Conservation (phyloP, 2,888 invertebrate genomes). For the Philopedon plagiatum region DNA sequence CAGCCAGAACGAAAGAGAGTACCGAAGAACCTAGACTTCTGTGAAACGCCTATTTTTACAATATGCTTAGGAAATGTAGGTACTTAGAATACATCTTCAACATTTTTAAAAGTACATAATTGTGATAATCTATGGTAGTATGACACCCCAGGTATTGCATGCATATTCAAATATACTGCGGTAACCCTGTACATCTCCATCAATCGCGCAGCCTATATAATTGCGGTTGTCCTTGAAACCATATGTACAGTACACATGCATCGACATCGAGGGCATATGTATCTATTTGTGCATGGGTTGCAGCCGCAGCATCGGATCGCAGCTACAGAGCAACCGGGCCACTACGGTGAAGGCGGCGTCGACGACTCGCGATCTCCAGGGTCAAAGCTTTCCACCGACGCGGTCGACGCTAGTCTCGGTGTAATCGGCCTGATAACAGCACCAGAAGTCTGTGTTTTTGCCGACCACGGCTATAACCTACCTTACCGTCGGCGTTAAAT, state of each 20-base stretch:
- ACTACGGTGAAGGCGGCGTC: constrained; percentile 43
- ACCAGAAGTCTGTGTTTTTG: constrained; percentile 26
- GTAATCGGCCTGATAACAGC: constrained; percentile 35
- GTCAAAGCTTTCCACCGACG: constrained; percentile 39
- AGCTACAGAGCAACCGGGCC: constrained; percentile 40
- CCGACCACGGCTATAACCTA: constrained; percentile 36
- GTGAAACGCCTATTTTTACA: no score
- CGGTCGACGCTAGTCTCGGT: constrained; percentile 34
- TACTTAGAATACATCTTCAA: no score
- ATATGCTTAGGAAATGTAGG: no score
- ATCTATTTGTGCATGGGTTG: constrained; percentile 50
- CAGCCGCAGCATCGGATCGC: constrained; percentile 46
- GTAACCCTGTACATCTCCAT: constrained; percentile 34
- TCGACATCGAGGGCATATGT: constrained; percentile 63
- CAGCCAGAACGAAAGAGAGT: no score
- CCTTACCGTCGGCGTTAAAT: constrained; percentile 34
- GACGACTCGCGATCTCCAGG: constrained; percentile 37
- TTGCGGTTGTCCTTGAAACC: constrained; percentile 65
- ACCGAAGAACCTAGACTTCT: no score
- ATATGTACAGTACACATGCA: constrained; percentile 64
- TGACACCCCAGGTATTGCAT: neutral
- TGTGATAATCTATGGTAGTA: no score
- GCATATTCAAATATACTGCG: constrained; percentile 2
- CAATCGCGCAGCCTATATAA: constrained; percentile 57
- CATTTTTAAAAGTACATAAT: no score